These are phyloP conservation scores for rabbit (Oryctolagus cuniculus) DNA, from an alignment of 2,113 vertebrate genomes.

Conservation along the genomic window DNA sequence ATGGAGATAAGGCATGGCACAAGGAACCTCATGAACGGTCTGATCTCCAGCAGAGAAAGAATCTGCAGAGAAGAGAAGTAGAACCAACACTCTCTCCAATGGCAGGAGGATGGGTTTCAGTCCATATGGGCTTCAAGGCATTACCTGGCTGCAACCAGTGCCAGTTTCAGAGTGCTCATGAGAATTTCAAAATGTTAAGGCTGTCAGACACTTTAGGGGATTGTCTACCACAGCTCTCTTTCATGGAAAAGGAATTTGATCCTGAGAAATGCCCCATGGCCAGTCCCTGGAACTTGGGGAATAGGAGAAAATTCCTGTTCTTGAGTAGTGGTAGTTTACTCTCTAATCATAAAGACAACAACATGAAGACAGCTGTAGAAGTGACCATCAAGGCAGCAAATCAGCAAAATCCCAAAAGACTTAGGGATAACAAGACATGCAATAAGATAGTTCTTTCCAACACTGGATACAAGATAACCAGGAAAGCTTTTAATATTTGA, in stretches of 20 bases:
- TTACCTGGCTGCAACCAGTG: background rate
- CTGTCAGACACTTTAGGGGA: background rate
- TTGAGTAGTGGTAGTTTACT: background rate
- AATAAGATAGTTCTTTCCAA: background rate
- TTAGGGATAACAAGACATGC: background rate
- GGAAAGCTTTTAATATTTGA: background rate
- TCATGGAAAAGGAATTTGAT: background rate
- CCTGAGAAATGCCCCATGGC: background rate
- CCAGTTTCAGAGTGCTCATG: background rate
- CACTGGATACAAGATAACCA: background rate
- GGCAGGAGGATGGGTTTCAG: background rate
- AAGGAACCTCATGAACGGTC: background rate
- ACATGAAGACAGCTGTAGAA: background rate
- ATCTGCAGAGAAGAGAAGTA: background rate
- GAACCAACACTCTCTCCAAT: background rate
- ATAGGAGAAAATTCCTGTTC: background rate
- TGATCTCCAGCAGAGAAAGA: background rate
- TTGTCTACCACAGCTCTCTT: background rate
- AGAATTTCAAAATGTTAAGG: conserved; percentile 27
- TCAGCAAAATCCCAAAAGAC: conserved; percentile 6
- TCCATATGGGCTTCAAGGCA: background rate
- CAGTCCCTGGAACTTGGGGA: background rate
- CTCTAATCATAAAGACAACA: background rate
- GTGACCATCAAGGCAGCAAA: background rate
- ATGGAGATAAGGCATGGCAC: background rate